Evolutionary conservation across 1,140 invertebrate species (phyloP).

Genomic region (Orussus abietinus): DNA sequence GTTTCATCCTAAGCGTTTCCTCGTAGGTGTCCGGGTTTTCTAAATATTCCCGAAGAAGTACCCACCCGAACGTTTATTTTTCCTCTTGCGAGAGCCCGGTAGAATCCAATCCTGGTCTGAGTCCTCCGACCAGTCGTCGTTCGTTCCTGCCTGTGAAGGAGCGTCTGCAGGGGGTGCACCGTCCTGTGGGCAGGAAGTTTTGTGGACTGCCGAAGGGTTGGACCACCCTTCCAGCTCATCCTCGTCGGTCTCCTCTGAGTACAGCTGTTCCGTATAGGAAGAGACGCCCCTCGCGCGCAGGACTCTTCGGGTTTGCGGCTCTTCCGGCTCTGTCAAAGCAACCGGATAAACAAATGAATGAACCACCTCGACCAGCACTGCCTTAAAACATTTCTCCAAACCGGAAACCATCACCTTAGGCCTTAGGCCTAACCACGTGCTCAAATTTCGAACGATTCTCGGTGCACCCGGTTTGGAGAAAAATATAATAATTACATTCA

Average conservation of each 20-base stretch:
- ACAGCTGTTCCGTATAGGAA: conserved; percentile 46
- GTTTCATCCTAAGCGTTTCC: background rate
- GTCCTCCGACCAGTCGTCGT: conserved; percentile 35
- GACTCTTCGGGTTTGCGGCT: conserved; percentile 32
- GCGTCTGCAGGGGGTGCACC: conserved; percentile 23
- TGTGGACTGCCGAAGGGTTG: conserved; percentile 30
- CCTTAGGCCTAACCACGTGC: no score
- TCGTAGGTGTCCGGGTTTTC: background rate
- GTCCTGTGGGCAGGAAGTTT: conserved; percentile 27
- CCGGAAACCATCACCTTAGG: no score
- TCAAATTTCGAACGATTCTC: no score
- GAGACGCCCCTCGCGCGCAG: conserved; percentile 42
- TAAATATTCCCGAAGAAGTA: conserved; percentile 4
- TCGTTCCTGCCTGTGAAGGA: conserved; percentile 18
- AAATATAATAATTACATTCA: no score
- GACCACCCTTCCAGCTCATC: conserved; percentile 40
- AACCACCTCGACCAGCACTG: no score
- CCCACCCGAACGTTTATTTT: conserved; percentile 45
- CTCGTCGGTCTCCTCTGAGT: conserved; percentile 39
- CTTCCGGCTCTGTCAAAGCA: conserved; percentile 13
- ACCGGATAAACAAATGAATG: conserved; percentile 7
- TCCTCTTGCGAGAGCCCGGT: conserved; percentile 45
- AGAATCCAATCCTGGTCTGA: conserved; percentile 50
- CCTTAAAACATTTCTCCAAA: no score
- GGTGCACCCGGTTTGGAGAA: no score